Evolutionary conservation across 2,113 vertebrate genomes (phyloP), one percentile per base, ranked within the genome.

Genomic region (Pyrgilauda ruficollis): DNA sequence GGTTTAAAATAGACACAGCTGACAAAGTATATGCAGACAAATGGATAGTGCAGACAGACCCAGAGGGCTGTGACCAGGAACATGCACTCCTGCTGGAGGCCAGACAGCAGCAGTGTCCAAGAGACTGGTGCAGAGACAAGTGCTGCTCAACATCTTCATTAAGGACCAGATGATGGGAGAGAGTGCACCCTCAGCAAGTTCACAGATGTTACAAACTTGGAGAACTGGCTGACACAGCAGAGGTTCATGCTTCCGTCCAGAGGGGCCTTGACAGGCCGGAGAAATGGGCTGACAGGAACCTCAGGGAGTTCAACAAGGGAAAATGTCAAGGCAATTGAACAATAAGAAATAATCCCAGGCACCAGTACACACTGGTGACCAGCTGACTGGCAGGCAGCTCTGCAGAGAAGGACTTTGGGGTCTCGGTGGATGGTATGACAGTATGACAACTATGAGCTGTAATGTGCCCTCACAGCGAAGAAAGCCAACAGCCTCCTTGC

Each of bases 391-490:
- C 84, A 78, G 81, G 17, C 15, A 77, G 8, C 28, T 74, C 28
- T 53, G n/a, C 22, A 62, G 30, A 58, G 27, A 49, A 63, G 31
- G 20, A 49, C 22, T 75, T 85, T 2, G 9, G 17, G 15, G 11
- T 37, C 66, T 31, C 41, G 4, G 5, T 81, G 16, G 37, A 24
- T 35, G 24, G 4, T 16, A 78, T 69, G 19, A 17, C 47, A 50
- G 4, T 16, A 78, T 69, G 19, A 17, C 47, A 50, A 10, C 19
- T 30, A 14, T 15, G 17, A 82, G 11, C 17, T n/a, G 28, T 11
- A 70, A 35, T 10, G 4, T 58, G 43, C 10, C 28, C 10, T 49
- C 19, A 6, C 0, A 0, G 18, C 10, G 35, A 56, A 52, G 23
- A 18, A 15, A 35, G 23, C 10, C 6, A 74, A 14, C n/a, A 49